Evolutionary conservation across 1,140 invertebrate genomes (phyloP).

Genomic region (Solen grandis): DNA sequence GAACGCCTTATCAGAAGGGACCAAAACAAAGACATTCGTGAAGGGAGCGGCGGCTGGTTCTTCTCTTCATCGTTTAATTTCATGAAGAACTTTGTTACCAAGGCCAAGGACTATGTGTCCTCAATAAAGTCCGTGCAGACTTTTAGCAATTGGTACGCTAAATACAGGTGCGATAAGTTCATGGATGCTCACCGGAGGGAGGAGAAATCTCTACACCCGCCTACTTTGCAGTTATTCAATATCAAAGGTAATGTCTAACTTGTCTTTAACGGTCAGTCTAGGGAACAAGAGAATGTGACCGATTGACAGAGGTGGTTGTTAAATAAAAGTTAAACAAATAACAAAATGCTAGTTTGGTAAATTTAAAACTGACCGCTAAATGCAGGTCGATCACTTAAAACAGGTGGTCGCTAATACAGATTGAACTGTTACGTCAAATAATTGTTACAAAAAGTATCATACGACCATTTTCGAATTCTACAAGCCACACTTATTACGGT

Average conservation of each 20-base stretch:
- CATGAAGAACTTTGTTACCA: background rate
- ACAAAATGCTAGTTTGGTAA: no score
- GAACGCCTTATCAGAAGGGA: slow-evolving; percentile 16
- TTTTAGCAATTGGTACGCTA: slow-evolving; percentile 17
- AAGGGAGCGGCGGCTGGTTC: slow-evolving; percentile 15
- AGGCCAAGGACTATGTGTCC: background rate
- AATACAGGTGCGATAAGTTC: slow-evolving; percentile 41
- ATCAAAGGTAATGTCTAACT: slow-evolving; percentile 14
- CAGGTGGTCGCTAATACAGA: no score
- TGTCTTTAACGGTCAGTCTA: no score
- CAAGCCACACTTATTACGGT: background rate
- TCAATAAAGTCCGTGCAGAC: background rate
- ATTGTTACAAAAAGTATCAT: no score
- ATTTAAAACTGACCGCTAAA: no score
- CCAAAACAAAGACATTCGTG: background rate
- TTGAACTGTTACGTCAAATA: no score
- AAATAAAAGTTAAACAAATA: no score
- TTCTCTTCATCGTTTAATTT: slow-evolving; percentile 28
- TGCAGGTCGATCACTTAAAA: no score
- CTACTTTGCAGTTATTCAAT: slow-evolving; percentile 37
- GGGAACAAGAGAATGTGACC: no score
- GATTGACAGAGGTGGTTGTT: no score
- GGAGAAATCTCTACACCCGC: slow-evolving; percentile 10
- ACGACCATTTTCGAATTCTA: no score
- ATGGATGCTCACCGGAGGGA: slow-evolving; percentile 12